phyloP scores from a whole-genome alignment of 2,113 vertebrate species.

The Apus apus region DNA sequence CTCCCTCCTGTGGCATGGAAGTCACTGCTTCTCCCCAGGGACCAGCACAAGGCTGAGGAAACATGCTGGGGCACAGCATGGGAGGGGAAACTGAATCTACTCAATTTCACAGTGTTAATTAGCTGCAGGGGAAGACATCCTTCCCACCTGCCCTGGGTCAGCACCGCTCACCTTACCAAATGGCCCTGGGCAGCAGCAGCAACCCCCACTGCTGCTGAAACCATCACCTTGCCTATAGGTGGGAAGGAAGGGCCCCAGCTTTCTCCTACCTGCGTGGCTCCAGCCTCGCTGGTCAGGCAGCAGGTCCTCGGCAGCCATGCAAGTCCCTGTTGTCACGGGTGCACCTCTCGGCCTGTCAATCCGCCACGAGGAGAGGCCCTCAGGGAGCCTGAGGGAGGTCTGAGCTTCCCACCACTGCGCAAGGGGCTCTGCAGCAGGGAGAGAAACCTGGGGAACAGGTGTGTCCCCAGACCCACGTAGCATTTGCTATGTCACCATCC shows the following conservation, averaged over 20 bases:
- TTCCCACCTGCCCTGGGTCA: fast-evolving
- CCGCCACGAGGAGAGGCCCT: background rate
- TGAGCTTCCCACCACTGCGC: fast-evolving
- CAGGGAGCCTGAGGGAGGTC: fast-evolving
- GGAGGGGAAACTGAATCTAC: background rate
- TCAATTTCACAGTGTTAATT: fast-evolving
- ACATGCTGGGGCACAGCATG: fast-evolving
- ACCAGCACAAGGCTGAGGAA: background rate
- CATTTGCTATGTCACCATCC: background rate
- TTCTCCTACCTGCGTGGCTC: background rate
- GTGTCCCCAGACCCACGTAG: fast-evolving
- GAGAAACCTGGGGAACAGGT: background rate
- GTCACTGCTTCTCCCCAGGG: background rate
- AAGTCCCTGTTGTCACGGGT: fast-evolving
- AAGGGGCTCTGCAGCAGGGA: background rate
- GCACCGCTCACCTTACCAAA: background rate
- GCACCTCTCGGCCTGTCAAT: fast-evolving
- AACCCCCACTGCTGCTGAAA: background rate
- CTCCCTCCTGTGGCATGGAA: fast-evolving
- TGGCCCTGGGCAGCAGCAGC: background rate
- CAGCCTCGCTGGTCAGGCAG: background rate
- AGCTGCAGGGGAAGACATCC: background rate
- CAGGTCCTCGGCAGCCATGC: fast-evolving
- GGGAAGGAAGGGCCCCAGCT: background rate
- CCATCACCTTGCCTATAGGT: fast-evolving